Evolutionary conservation across 2,797 vertebrate species (phyloP).

Genomic region (Luscinia luscinia): DNA sequence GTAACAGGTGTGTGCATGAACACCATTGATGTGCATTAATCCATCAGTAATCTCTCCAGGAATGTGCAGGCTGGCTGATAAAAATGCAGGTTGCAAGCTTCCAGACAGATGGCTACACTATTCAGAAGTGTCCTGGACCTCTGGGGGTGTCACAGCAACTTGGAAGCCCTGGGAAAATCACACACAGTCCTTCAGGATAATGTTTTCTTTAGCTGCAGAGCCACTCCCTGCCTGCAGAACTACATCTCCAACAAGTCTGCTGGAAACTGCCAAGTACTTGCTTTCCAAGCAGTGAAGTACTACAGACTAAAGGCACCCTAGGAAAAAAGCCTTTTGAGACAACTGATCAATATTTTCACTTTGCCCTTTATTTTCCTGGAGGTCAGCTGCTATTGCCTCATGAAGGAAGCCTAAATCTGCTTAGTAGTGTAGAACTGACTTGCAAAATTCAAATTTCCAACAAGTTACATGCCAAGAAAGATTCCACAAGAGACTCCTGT

Average conservation of each 20-base stretch:
- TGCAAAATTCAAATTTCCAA: neutral
- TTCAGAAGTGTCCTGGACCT: neutral
- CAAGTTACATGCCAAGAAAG: neutral
- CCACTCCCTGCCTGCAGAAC: neutral
- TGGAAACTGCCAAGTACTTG: neutral
- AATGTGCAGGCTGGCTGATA: neutral
- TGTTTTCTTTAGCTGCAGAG: neutral
- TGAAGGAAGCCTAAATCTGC: neutral
- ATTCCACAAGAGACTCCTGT: neutral
- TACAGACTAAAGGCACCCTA: neutral
- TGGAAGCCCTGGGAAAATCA: neutral
- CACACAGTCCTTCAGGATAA: neutral
- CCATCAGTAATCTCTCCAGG: neutral
- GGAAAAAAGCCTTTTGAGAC: neutral
- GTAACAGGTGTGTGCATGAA: neutral
- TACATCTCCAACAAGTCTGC: neutral
- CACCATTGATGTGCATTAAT: rapidly evolving
- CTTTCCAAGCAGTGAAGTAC: neutral
- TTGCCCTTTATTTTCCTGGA: neutral
- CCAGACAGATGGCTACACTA: neutral
- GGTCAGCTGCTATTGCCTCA: neutral
- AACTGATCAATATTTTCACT: neutral
- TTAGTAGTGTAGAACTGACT: neutral
- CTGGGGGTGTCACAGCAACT: rapidly evolving
- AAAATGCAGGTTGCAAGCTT: neutral